These are phyloP conservation scores for Rhabdophis nuchalis DNA, from an alignment of 2,797 vertebrate species.

Conservation along the genomic window DNA sequence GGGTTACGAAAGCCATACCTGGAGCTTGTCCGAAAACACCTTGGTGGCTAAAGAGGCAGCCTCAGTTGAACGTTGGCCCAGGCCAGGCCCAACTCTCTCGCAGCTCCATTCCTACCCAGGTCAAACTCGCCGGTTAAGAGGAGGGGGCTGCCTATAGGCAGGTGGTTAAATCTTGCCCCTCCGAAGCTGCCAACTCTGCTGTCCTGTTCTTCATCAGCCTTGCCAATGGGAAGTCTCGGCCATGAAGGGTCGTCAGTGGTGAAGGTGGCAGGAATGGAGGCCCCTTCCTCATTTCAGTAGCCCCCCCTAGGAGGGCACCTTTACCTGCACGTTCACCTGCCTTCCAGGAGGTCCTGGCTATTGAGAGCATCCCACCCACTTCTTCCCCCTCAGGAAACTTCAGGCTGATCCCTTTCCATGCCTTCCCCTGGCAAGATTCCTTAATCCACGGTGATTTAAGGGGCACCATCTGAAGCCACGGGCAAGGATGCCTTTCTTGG, in stretches of 20 bases:
- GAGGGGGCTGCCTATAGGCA: background rate
- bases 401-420: conserved; percentile 49
- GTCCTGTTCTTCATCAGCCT: background rate
- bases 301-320: background rate
- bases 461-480: conserved; percentile 39
- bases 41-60: background rate
- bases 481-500: conserved; percentile 45
- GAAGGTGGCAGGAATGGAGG: conserved; percentile 11
- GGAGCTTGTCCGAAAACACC: background rate
- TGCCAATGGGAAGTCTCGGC: conserved; percentile 55
- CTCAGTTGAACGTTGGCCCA: background rate
- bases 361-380: conserved; percentile 39
- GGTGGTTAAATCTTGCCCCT: background rate
- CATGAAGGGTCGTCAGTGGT: conserved; percentile 50
- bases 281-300: background rate
- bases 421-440: conserved; percentile 52
- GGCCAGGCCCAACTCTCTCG: no score
- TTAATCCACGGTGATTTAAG: conserved; percentile 68
- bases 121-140: no score
- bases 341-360: background rate
- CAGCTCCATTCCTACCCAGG: no score
- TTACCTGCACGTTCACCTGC: background rate
- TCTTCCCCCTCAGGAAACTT: conserved; percentile 39
- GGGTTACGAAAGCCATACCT: background rate
- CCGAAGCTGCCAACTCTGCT: background rate